Percentiles rank a stretch among this genome's conserved stretches.
Evolutionary conservation across 2,797 vertebrate species (phyloP).

Genomic region (Ataeniobius toweri): DNA sequence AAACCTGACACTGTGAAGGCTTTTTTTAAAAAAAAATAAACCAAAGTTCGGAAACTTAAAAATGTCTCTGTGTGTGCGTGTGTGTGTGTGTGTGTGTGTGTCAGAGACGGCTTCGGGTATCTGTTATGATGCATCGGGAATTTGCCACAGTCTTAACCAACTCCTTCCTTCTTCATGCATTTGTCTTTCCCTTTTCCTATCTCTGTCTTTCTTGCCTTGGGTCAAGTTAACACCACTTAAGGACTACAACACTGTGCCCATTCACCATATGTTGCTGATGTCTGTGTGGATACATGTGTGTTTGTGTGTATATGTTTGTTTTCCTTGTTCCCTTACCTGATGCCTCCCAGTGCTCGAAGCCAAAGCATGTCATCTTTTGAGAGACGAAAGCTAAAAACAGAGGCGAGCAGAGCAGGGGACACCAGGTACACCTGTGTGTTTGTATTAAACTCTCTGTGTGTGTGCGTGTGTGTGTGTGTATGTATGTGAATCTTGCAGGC

Average conservation of each 20-base stretch:
- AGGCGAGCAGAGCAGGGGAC: constrained; percentile 71
- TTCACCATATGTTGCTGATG: constrained; percentile 71
- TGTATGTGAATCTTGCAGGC: constrained; percentile 66
- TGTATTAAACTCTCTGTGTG: constrained; percentile 6
- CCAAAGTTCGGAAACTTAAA: constrained; percentile 32
- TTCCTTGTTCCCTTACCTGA: constrained; percentile 72
- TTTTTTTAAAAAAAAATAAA: constrained; percentile 29
- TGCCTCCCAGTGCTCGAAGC: constrained; percentile 75
- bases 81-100: constrained; percentile 19
- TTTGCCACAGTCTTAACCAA: constrained; percentile 62
- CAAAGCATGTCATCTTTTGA: constrained; percentile 81
- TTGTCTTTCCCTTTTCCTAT: constrained; percentile 33
- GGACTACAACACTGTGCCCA: constrained; percentile 71
- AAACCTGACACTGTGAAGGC: constrained; percentile 55
- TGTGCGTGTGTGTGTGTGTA: constrained; percentile 48
- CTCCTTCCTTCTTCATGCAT: constrained; percentile 36
- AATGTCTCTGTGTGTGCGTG: constrained; percentile 2
- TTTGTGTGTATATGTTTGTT: constrained; percentile 58
- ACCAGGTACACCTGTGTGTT: constrained; percentile 63
- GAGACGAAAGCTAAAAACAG: constrained; percentile 76
- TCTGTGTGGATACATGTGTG: constrained; percentile 32
- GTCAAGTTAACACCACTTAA: constrained; percentile 81
- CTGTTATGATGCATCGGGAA: constrained; percentile 67
- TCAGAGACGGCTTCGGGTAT: constrained; percentile 57
- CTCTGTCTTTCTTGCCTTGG: constrained; percentile 71